Percentiles rank a stretch among this genome's conserved stretches.
Conservation (phyloP, 2,113 vertebrate genomes). For the Phainopepla nitens region DNA sequence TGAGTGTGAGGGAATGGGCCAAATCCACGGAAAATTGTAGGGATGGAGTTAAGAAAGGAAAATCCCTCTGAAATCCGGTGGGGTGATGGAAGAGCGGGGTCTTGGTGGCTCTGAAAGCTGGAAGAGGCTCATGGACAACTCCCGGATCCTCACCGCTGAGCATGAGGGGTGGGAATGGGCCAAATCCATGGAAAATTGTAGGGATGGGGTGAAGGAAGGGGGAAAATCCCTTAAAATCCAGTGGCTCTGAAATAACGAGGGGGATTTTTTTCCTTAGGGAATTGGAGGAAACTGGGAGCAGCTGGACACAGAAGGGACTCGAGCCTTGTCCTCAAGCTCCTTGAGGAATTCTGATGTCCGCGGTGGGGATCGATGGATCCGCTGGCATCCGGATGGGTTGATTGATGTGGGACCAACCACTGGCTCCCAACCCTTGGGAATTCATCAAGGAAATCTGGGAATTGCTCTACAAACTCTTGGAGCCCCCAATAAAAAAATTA, state of each 20-base stretch:
- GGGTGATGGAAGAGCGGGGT: neutral
- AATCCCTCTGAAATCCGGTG: fast-evolving
- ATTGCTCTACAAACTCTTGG: slow-evolving; percentile 66
- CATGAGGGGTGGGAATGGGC: neutral
- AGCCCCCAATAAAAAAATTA: slow-evolving; percentile 57
- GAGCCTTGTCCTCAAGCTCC: slow-evolving; percentile 39
- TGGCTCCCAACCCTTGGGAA: slow-evolving; percentile 66
- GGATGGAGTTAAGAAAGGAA: neutral
- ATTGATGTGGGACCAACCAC: slow-evolving; percentile 25
- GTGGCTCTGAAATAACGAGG: neutral
- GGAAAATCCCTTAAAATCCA: fast-evolving
- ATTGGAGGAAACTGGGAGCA: neutral
- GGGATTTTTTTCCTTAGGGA: neutral
- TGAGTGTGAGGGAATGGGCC: neutral
- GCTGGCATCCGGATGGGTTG: fast-evolving
- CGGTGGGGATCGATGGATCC: fast-evolving
- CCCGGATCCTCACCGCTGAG: neutral
- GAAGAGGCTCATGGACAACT: neutral
- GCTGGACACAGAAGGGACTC: neutral
- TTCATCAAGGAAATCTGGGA: slow-evolving; percentile 71
- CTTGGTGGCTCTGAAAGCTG: fast-evolving
- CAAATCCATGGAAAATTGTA: fast-evolving
- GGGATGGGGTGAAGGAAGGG: neutral
- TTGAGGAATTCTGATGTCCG: fast-evolving
- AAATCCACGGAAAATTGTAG: fast-evolving